phyloP scores from a whole-genome alignment of 53 echinoderm and acorn worm species.

The Henricia sp. region DNA sequence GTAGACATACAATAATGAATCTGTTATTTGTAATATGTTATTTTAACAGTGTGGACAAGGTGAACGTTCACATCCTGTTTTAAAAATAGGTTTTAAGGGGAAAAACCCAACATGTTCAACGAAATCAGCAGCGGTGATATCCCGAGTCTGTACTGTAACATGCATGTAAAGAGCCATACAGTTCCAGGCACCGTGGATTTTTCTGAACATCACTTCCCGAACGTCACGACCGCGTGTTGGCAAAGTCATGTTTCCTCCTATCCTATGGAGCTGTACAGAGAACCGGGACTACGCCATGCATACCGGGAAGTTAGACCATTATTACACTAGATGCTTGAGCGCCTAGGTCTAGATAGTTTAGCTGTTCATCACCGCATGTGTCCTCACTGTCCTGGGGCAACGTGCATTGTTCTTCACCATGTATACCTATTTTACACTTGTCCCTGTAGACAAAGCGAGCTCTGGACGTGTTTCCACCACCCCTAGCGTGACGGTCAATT shows the following conservation, averaged over 20 bases:
- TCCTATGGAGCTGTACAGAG: too few species aligned
- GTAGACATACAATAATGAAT: too few species aligned
- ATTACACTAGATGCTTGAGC: constrained; percentile 7
- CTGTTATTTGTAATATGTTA: background rate
- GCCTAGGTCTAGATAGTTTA: background rate
- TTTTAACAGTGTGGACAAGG: background rate
- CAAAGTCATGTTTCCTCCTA: constrained; percentile 30
- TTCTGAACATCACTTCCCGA: constrained; percentile 54
- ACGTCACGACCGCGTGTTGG: constrained; percentile 23
- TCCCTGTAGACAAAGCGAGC: constrained; percentile 33
- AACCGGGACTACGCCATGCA: background rate
- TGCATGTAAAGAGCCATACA: background rate
- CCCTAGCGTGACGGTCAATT: constrained; percentile 12
- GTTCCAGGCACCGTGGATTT: constrained; percentile 1
- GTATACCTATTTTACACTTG: constrained; percentile 52
- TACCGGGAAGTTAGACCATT: constrained; percentile 55
- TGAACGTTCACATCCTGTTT: background rate
- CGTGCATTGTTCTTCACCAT: background rate
- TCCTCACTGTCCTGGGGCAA: background rate
- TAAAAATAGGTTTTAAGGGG: background rate
- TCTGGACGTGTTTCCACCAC: constrained; percentile 43
- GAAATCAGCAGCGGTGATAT: background rate
- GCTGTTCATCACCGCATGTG: background rate
- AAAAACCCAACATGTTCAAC: background rate
- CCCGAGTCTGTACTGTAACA: background rate